A percentile compares a stretch with the other conserved stretches of the same genome.
These are phyloP conservation scores for Diaprepes abbreviatus DNA, from an alignment of 2,888 invertebrate genomes.

Conservation along the genomic window DNA sequence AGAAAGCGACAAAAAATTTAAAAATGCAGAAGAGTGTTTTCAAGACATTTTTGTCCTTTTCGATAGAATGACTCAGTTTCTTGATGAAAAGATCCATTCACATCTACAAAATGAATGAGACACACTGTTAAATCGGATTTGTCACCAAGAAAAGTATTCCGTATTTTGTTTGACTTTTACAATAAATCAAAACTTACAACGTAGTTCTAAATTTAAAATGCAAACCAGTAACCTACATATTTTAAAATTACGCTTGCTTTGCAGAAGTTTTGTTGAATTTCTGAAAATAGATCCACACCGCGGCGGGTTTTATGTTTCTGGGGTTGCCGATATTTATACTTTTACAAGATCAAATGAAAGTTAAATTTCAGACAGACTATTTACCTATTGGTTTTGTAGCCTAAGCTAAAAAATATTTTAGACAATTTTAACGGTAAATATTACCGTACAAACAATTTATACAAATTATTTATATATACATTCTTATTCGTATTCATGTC, in stretches of 20 bases:
- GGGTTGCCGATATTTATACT: slow-evolving; percentile 24
- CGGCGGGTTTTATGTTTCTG: slow-evolving; percentile 26
- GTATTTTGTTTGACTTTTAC: slow-evolving; percentile 23
- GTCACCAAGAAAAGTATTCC: slow-evolving; percentile 14
- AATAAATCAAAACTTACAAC: slow-evolving; percentile 23
- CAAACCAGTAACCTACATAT: slow-evolving; percentile 31
- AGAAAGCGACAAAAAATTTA: too few relatives aligned
- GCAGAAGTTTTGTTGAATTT: slow-evolving; percentile 30
- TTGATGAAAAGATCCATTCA: slow-evolving; percentile 14
- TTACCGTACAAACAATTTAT: too few relatives aligned
- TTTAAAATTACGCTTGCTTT: slow-evolving; percentile 31
- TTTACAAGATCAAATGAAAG: slow-evolving; percentile 25
- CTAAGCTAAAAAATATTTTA: too few relatives aligned
- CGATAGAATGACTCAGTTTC: slow-evolving; percentile 15
- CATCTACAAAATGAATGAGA: slow-evolving; percentile 4
- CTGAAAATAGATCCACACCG: slow-evolving; percentile 22
- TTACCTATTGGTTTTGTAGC: too few relatives aligned
- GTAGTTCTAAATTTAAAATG: slow-evolving; percentile 33
- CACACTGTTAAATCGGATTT: not conserved
- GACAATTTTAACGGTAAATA: too few relatives aligned
- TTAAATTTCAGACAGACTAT: not conserved
- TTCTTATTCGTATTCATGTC: too few relatives aligned
- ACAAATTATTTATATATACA: too few relatives aligned
- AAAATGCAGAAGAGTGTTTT: too few relatives aligned
- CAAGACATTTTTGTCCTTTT: too few relatives aligned